phyloP scores from a whole-genome alignment of 2,888 invertebrate species.

The Slavum lentiscoides region DNA sequence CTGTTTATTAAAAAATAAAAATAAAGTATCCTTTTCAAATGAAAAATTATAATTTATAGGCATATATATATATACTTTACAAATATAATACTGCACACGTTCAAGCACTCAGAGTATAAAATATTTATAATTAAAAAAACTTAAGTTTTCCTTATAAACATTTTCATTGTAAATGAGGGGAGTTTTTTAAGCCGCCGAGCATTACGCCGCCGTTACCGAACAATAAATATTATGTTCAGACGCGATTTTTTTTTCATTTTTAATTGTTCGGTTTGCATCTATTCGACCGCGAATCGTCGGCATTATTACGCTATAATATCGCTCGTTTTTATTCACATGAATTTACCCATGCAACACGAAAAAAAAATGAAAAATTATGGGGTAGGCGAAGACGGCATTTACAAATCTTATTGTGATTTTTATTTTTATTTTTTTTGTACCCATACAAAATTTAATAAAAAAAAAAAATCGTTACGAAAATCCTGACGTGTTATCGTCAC shows the following conservation, averaged over 20 bases:
- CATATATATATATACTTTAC: neutral
- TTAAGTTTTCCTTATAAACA: constrained; percentile 24
- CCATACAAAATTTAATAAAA: too few species aligned
- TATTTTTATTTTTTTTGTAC: too few species aligned
- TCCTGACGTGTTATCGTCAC: too few species aligned
- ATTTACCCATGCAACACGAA: too few species aligned
- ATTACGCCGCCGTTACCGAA: neutral
- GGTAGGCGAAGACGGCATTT: too few species aligned
- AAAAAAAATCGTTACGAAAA: too few species aligned
- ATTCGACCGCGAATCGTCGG: too few species aligned
- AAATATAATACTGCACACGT: constrained; percentile 4
- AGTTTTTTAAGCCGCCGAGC: neutral
- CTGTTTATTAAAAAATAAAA: constrained; percentile 28
- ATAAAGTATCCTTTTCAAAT: constrained; percentile 19
- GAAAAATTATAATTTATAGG: neutral
- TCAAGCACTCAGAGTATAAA: constrained; percentile 23
- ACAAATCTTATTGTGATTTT: too few species aligned
- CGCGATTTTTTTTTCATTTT: neutral
- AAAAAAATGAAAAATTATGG: too few species aligned
- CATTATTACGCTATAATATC: too few species aligned
- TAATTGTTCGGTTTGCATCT: too few species aligned
- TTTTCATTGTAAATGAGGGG: constrained; percentile 9
- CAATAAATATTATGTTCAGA: neutral
- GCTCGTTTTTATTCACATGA: too few species aligned
- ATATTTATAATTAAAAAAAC: constrained; percentile 43